Evolutionary conservation across 2,797 vertebrate species (phyloP).

Genomic region (Phalanger gymnotis): DNA sequence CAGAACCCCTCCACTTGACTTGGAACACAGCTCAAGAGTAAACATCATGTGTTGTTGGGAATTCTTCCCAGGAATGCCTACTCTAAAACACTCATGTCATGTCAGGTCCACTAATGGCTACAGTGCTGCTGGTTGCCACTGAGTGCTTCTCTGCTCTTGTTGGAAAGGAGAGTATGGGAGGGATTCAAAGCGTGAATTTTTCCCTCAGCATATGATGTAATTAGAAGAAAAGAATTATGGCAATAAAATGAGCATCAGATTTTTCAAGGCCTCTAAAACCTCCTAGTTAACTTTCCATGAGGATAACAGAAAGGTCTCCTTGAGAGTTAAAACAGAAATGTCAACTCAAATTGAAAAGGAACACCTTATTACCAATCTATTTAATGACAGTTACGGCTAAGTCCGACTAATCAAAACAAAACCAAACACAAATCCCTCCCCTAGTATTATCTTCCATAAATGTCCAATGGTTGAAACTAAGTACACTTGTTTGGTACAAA

Average conservation of each 20-base stretch:
- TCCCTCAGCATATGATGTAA: background rate
- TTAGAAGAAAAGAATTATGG: slow-evolving; percentile 16
- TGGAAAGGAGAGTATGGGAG: background rate
- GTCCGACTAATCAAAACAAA: slow-evolving; percentile 52
- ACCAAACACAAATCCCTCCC: slow-evolving; percentile 41
- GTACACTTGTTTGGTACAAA: slow-evolving; percentile 50
- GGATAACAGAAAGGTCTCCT: slow-evolving; percentile 13
- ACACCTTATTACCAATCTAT: slow-evolving; percentile 28
- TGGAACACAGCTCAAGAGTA: background rate
- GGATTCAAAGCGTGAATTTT: slow-evolving; percentile 16
- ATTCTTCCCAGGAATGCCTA: background rate
- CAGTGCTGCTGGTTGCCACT: background rate
- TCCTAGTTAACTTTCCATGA: slow-evolving; percentile 54
- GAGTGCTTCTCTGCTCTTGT: background rate
- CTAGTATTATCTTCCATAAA: slow-evolving; percentile 33
- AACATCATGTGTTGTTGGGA: background rate
- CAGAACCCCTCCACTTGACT: background rate
- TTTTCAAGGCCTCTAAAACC: background rate
- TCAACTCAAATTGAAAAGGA: slow-evolving; percentile 28
- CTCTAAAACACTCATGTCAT: background rate
- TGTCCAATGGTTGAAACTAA: slow-evolving; percentile 44
- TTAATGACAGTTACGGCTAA: slow-evolving; percentile 10
- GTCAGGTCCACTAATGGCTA: background rate
- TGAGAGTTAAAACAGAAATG: slow-evolving; percentile 20
- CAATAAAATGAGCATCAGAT: slow-evolving; percentile 11